phyloP scores from a whole-genome alignment of 1,140 invertebrate species.

The Sitobion miscanthi region DNA sequence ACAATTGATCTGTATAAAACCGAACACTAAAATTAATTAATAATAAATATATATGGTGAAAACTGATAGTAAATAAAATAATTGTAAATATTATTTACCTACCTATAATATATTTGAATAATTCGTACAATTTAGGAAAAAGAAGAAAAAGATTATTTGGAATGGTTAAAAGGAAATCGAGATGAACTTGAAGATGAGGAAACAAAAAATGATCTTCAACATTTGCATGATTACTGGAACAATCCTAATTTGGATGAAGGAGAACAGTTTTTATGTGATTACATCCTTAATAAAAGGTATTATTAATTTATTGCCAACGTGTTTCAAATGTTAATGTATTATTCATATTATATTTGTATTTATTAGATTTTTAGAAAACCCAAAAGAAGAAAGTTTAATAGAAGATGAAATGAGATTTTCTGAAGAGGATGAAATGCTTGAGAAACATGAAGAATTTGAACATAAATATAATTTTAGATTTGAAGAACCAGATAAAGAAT shows the following conservation, averaged over 20 bases:
- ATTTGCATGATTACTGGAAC: slow-evolving; percentile 84
- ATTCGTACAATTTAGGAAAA: slow-evolving; percentile 62
- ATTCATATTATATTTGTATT: neutral
- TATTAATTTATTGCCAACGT: neutral
- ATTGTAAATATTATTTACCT: neutral
- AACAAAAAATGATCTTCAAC: slow-evolving; percentile 71
- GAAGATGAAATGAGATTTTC: slow-evolving; percentile 69
- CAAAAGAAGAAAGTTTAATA: slow-evolving; percentile 74
- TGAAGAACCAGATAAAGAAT: slow-evolving; percentile 94
- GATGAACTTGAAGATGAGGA: slow-evolving; percentile 71
- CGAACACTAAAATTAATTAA: neutral
- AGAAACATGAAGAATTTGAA: slow-evolving; percentile 89
- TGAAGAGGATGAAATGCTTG: slow-evolving; percentile 76
- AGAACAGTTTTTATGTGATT: slow-evolving; percentile 92
- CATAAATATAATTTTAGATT: slow-evolving; percentile 95
- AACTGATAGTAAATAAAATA: neutral
- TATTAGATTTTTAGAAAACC: slow-evolving; percentile 66
- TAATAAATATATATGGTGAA: neutral
- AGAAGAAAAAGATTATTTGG: slow-evolving; percentile 76
- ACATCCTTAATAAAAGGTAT: slow-evolving; percentile 87
- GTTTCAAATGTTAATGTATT: neutral
- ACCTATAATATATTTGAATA: neutral
- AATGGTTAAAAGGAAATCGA: slow-evolving; percentile 83
- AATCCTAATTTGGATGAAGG: slow-evolving; percentile 79
- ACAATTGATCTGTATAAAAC: neutral